Conservation (phyloP, 53 echinoderm and acorn worm genomes). For the Paelopatides confundens region DNA sequence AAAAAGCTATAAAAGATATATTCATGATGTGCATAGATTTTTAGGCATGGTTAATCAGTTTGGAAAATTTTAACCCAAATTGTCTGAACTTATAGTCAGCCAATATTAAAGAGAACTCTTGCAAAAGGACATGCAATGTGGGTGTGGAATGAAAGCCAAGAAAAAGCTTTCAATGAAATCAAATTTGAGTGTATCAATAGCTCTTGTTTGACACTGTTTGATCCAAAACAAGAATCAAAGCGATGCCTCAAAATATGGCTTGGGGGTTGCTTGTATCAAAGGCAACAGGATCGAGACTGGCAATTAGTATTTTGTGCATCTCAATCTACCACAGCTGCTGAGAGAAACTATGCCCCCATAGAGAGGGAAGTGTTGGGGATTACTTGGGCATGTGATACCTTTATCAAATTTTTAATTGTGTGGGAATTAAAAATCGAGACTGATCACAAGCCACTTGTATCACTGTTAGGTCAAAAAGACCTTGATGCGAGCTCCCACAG, state of each 20-base stretch:
- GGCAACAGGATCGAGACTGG: slow-evolving; percentile 51
- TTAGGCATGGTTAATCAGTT: slow-evolving; percentile 72
- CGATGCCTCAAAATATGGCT: too few species aligned
- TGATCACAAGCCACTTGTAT: too few species aligned
- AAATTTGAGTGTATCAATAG: slow-evolving; percentile 22
- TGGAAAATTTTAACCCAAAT: slow-evolving; percentile 37
- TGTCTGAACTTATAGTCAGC: background rate
- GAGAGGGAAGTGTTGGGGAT: slow-evolving; percentile 56
- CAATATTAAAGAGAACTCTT: slow-evolving; percentile 59
- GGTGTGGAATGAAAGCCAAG: slow-evolving; percentile 52
- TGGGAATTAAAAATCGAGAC: background rate
- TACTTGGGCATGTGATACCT: slow-evolving; percentile 62
- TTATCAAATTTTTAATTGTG: slow-evolving; percentile 52
- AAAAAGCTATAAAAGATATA: too few species aligned
- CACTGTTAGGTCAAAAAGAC: too few species aligned
- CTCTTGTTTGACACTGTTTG: too few species aligned
- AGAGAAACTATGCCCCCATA: slow-evolving; percentile 59
- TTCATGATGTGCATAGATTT: slow-evolving; percentile 61
- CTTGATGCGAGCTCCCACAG: too few species aligned
- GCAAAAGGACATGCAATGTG: slow-evolving; percentile 48
- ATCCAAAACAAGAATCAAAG: slow-evolving; percentile 48
- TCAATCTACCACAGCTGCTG: slow-evolving; percentile 49
- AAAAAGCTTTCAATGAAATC: slow-evolving; percentile 49
- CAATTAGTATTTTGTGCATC: slow-evolving; percentile 68
- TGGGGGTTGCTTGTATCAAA: slow-evolving; percentile 56